Base-by-base conservation (phyloP, 2,888 invertebrate species). In the Rhagonycha fulva region DNA sequence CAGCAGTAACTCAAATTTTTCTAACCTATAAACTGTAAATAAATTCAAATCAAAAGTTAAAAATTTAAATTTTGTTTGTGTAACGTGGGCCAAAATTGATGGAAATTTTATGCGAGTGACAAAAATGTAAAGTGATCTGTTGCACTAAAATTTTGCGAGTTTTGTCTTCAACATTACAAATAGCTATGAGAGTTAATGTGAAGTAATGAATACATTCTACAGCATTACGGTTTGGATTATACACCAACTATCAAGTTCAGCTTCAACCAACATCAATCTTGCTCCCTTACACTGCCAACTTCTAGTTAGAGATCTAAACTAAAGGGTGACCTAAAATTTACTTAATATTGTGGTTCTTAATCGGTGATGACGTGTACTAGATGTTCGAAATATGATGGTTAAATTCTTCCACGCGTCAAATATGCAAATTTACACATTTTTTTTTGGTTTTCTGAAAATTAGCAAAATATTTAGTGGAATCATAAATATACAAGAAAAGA, bases 151-250 rank as follows among this genome's bases (percentile, higher is more conserved):
- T 47, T 77, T 75, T 75, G 77, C 76, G 75, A 75, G 76, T 78
- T 75, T 77, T 75, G 72, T 73, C 76, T 79, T 79, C 82, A 81
- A 79, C 81, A 82, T 86, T 85, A 87, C 86, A 87, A 87, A 87
- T 87, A 84, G 85, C 86, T 84, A 80, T 78, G 84, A 82, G 85
- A 86, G 86, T 86, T 86, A 87, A 87, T 86, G 86, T 82, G 86
- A 85, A 87, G 87, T 87, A 88, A 88, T 88, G 87, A 88, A 88
- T 88, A 87, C 87, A 87, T 87, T 87, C 87, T 86, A 86, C 86
- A 86, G 85, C 85, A 87, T 88, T 88, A 88, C 86, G 87, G 87
- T 87, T 86, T 84, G 85, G 87, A 88, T 88, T 87, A 88, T 88
- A 87, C 85, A 86, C 86, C 86, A 86, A 87, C 87, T 87, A 87